Evolutionary conservation across 2,888 invertebrate genomes (phyloP), one percentile per base, ranked within the genome.

Genomic region (Ferdinandea cuprea): DNA sequence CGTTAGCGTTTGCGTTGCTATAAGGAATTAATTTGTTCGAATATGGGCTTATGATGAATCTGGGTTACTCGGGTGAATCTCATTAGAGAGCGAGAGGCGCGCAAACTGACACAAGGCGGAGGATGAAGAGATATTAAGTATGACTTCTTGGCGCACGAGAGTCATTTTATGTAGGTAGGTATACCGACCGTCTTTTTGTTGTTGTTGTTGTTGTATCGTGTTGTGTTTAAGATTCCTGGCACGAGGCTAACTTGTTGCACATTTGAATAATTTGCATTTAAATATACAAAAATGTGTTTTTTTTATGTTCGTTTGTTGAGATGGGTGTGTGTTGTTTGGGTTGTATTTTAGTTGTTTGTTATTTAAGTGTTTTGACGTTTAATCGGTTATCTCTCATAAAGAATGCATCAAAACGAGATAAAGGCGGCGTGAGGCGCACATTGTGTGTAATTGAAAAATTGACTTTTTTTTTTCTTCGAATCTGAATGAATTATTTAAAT

Each of bases 201-300:
- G 9, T 40, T 28, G 50, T 54, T 35, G 54, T 30, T 32, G n/a
- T n/a, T n/a, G n/a, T n/a, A 50, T 40, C 40, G 46, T 21, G 44
- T 32, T 63, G 74, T 63, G 74, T 79, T 84, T 78, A 79, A 79
- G 84, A 84, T 84, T 73, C 84, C 77, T 83, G 84, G 79, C 84
- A 84, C 84, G 84, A 79, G 84, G 84, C 84, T 79, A 73, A 84
- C 83, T 84, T 79, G 83, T 84, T 84, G 83, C 83, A 78, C 83
- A 84, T 84, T 84, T 84, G 78, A 84, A 72, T 78, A 68, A 84
- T 79, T 84, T 84, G 83, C 78, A 79, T 84, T 84, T 79, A 84
- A 84, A 73, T 73, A 63, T 72, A 59, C 19, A 46, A 40, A 19
- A 9, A 54, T 28, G 21, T n/a, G 72, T 72, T 35, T 42, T 58